Base-by-base conservation (phyloP, 2,113 vertebrate species). In the Antechinus stuartii region DNA sequence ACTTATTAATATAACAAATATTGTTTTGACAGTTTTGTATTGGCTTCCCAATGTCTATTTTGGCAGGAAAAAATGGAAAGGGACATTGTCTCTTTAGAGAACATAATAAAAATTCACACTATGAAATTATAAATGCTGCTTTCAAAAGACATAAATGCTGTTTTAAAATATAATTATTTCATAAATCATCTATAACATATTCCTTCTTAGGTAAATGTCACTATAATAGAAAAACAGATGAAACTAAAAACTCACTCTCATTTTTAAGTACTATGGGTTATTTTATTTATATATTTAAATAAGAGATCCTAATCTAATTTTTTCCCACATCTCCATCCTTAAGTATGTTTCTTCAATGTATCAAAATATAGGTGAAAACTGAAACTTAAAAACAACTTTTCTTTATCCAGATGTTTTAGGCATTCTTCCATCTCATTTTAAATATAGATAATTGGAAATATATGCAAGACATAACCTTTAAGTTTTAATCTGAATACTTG, bases 1-100 rank as follows among this genome's bases (percentile, higher is more conserved):
- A 54, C 92, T 93, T 93, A 84, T 42, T 54, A 93, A 89, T 93
- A 93, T 46, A 53, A 26, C 92, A 93, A 76, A 93, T 93, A 42
- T 54, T 50, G 26, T 54, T 93, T 89, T 42, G n/a, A 26, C 92
- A 93, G 92, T 93, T 89, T 76, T n/a, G 52, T 50, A 54, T 93
- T 42, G 61, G 92, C 50, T 61, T 50, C 50, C 92, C 35, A 89
- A 54, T 89, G 68, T 89, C 89, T 89, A 84, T 30, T 89, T 54
- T 76, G 35, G 61, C 68, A 89, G 11, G 23, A 52, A 93, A 89
- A 84, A 84, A 89, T n/a, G 92, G 46, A 93, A 93, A 52, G 50
- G 9, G 92, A 76, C 35, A 89, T 42, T 12, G 23, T 92, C 57
- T 89, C n/a, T 50, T 93, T 89, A 53, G 92, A 52, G n/a, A 89